phyloP scores from a whole-genome alignment of 2,888 invertebrate species.

The Drosophila cognata region DNA sequence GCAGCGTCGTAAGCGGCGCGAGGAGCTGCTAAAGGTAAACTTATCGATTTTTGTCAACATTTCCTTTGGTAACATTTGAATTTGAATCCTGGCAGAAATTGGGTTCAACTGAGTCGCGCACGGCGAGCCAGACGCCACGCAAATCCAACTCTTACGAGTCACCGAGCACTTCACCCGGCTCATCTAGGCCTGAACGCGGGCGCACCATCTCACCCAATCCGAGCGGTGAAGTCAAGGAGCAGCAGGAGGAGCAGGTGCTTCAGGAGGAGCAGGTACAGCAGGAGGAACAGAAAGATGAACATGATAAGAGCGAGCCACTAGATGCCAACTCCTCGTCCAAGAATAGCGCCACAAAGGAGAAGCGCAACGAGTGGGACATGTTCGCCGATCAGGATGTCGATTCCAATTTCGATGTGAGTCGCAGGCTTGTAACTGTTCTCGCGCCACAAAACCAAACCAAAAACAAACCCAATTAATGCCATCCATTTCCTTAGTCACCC shows the following conservation, averaged over 20 bases:
- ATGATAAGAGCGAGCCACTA: slow-evolving; percentile 20
- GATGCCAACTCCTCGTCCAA: slow-evolving; percentile 31
- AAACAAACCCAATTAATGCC: slow-evolving; percentile 1
- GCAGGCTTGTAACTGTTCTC: slow-evolving; percentile 67
- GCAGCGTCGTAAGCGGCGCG: slow-evolving; percentile 93
- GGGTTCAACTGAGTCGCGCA: slow-evolving; percentile 54
- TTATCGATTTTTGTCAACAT: background rate
- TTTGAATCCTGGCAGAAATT: slow-evolving; percentile 62
- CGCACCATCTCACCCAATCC: slow-evolving; percentile 52
- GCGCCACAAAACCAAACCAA: background rate
- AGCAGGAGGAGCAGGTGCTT: slow-evolving; percentile 11
- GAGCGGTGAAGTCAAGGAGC: slow-evolving; percentile 14
- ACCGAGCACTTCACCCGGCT: slow-evolving; percentile 57
- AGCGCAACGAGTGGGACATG: slow-evolving; percentile 93
- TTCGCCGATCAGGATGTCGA: slow-evolving; percentile 95
- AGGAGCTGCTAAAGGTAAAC: slow-evolving; percentile 92
- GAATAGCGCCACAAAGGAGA: slow-evolving; percentile 67
- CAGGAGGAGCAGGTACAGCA: slow-evolving; percentile 11
- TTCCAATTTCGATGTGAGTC: slow-evolving; percentile 89
- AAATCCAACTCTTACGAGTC: slow-evolving; percentile 67
- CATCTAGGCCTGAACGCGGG: slow-evolving; percentile 38
- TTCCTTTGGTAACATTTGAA: background rate
- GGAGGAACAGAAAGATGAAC: slow-evolving; percentile 3
- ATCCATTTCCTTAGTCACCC: slow-evolving; percentile 87
- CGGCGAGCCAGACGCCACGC: slow-evolving; percentile 55